A percentile compares a stretch with the other conserved stretches of the same genome.
These are phyloP conservation scores for Oreohelix idahoensis DNA, from an alignment of 1,140 invertebrate species.

Conservation along the genomic window DNA sequence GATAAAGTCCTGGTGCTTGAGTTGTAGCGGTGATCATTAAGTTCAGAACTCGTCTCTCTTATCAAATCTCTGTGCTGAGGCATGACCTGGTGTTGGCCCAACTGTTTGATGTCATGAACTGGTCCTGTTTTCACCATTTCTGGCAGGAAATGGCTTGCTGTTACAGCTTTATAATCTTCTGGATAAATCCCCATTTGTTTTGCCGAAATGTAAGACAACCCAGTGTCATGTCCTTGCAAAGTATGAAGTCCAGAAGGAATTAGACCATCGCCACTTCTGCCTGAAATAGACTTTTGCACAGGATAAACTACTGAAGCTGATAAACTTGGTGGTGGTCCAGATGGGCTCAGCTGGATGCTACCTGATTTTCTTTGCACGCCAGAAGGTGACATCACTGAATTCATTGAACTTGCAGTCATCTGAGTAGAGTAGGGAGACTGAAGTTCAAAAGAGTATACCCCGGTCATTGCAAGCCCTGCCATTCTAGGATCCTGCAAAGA, in stretches of 20 bases:
- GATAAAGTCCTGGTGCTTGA: background rate
- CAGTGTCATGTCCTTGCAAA: background rate
- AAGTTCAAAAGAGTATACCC: background rate
- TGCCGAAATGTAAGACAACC: background rate
- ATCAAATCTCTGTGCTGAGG: conserved; percentile 25
- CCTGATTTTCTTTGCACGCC: background rate
- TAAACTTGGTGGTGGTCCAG: background rate
- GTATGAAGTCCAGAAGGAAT: conserved; percentile 4
- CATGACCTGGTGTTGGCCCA: background rate
- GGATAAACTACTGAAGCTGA: background rate
- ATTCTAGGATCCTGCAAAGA: background rate
- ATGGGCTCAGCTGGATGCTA: background rate
- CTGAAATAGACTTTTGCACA: background rate
- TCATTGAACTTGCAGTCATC: background rate
- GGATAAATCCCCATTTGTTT: background rate
- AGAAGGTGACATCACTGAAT: background rate
- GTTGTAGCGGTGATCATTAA: background rate
- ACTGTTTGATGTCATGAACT: background rate
- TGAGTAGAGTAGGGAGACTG: background rate
- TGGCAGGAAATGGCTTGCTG: conserved; percentile 1
- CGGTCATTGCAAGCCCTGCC: background rate
- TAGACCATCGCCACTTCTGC: background rate
- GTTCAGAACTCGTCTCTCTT: background rate
- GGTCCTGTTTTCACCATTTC: background rate
- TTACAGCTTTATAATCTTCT: conserved; percentile 12